phyloP scores from a whole-genome alignment of 2,113 vertebrate species.

The Alexandromys fortis region DNA sequence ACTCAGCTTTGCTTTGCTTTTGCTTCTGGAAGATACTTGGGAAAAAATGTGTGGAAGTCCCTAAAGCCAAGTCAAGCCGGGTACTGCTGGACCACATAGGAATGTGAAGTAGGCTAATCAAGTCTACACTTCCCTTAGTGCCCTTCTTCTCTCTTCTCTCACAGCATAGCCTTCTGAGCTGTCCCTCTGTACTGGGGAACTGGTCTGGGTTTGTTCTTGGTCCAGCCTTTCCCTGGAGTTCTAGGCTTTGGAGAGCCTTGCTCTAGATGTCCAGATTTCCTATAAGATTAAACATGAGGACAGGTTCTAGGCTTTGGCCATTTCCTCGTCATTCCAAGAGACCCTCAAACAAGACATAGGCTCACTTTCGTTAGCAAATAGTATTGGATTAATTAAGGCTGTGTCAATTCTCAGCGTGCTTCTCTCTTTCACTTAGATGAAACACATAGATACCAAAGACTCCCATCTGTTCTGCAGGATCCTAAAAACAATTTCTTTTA shows the following conservation, averaged over 20 bases:
- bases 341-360: not conserved
- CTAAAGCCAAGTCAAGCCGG: not conserved
- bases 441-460: not conserved
- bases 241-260: not conserved
- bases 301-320: not conserved
- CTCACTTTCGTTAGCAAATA: not conserved
- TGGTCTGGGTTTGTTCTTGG: not conserved
- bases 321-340: not conserved
- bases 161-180: not conserved
- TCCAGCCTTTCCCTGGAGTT: not conserved
- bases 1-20: not conserved
- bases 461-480: not conserved
- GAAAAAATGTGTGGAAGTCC: not conserved
- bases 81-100: not conserved
- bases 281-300: not conserved
- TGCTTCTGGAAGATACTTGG: not conserved
- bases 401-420: not conserved
- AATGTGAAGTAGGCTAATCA: not conserved
- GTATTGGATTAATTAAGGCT: not conserved
- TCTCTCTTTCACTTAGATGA: not conserved
- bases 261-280: not conserved
- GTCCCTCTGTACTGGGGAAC: not conserved
- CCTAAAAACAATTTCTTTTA: not conserved
- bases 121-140: not conserved
- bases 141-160: not conserved